Evolutionary conservation across 1,140 invertebrate species (phyloP).

Genomic region (Bombus terrestris): DNA sequence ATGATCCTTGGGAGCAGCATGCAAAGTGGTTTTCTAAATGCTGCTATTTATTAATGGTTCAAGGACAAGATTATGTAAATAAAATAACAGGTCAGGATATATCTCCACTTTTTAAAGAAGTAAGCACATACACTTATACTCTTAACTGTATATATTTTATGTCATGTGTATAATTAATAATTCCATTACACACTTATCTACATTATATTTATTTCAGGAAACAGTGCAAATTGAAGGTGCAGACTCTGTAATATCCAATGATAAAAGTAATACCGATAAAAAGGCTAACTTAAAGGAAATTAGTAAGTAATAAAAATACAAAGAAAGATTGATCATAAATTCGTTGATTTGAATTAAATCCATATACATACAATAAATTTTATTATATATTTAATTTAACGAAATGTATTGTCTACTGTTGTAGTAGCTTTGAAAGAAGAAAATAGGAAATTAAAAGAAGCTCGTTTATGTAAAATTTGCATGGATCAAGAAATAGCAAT

Average conservation of each 20-base stretch:
- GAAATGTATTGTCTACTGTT: slow-evolving; percentile 41
- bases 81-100: slow-evolving; percentile 70
- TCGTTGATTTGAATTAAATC: background rate
- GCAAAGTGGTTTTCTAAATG: slow-evolving; percentile 94
- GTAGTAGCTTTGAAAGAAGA: slow-evolving; percentile 88
- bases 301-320: slow-evolving; percentile 11
- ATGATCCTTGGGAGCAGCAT: slow-evolving; percentile 95
- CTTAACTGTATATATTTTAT: background rate
- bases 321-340: background rate
- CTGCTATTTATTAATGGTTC: slow-evolving; percentile 89
- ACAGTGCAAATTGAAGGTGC: background rate
- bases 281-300: slow-evolving; percentile 35
- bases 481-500: slow-evolving; percentile 94
- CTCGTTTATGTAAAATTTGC: slow-evolving; percentile 94
- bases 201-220: slow-evolving; percentile 68
- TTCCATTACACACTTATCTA: slow-evolving; percentile 6
- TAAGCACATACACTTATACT: slow-evolving; percentile 41
- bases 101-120: slow-evolving; percentile 74
- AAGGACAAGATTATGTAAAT: slow-evolving; percentile 88
- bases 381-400: slow-evolving; percentile 21
- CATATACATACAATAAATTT: no score
- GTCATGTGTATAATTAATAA: slow-evolving; percentile 17
- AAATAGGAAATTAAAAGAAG: slow-evolving; percentile 91
- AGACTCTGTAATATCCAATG: background rate
- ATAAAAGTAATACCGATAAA: background rate